Base-by-base conservation (phyloP, 2,888 invertebrate species). In the Caenorhabditis macrosperma region DNA sequence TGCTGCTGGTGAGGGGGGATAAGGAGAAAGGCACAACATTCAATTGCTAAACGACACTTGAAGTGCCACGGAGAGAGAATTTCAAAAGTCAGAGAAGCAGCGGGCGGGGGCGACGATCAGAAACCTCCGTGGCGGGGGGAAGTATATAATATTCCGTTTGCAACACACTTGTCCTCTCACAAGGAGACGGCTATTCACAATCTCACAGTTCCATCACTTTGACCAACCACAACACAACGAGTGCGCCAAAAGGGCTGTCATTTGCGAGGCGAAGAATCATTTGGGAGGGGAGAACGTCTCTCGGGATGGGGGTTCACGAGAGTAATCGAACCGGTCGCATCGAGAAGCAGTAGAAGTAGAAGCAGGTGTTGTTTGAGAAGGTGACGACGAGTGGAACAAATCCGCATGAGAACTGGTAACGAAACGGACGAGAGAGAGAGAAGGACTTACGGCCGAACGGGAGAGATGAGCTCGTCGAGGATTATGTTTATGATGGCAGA, bases 191-290 rank as follows among this genome's bases (percentile, higher is more conserved):
- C 71, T 61, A 72, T 71, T 71, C 66, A 66, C 64, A 38, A 26
- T 67, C 55, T 41, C 55, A 63, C 72, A 72, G 72, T 72, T 72
- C 72, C 72, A 72, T 72, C 72, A 72, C 72, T 72, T 72, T 72
- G 72, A 64, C 72, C 72, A 72, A 41, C 60, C 71, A 61, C 52
- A 55, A 52, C 54, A 59, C 59, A 24, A 52, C 52, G 52, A 30
- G 12, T 46, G 46, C 46, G 48, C 7, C 7, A 24, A 48, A 24
- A 5, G 5, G 48, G 28, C 52, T 26, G 52, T 28, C 28, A 52
- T 28, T 26, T 28, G n/a, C 2, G n/a, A 1, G 52, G 28, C 26
- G 28, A 52, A 33, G 30, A 15, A 30, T 38, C n/a, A n/a, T n/a
- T n/a, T n/a, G n/a, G 5, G 38, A 38, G 17, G 17, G 17, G n/a